Base-by-base conservation (phyloP, 2,113 vertebrate genomes). In the Erythrocercus mccallii region DNA sequence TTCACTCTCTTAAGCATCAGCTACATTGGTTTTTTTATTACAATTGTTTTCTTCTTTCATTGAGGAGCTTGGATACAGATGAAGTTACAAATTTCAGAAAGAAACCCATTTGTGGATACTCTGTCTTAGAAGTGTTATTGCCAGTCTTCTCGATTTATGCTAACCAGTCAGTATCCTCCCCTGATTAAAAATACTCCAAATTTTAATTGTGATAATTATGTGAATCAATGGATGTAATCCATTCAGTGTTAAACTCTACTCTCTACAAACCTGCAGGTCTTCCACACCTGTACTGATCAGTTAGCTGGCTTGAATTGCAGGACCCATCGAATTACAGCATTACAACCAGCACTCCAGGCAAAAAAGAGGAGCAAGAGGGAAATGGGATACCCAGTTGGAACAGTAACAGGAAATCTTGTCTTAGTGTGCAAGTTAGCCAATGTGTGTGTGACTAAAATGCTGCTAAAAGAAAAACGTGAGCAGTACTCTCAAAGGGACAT, bases 381-480 rank as follows among this genome's bases (percentile, higher is more conserved):
- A 88, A 66, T 74, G 70, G 38, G 57, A 24, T 66, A 77, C 42
- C 19, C 68, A 69, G 69, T 51, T 64, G 65, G 66, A 79, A 12
- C 33, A 87, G 87, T 92, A 80, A 42, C 74, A 40, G 23, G n/a
- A 77, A 68, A 82, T 78, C 54, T 69, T 88, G 82, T 64, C 79
- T 95, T 88, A 79, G 40, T 92, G 90, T 85, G 65, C 74, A 24
- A 81, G 68, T 73, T 95, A 96, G 69, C 69, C 76, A 66, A 0
- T 50, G 47, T 66, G 12, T 66, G 11, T 56, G 65, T 69, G 88
- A 71, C 79, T 71, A 37, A 91, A 96, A 44, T 90, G 79, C 78
- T 85, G 58, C 16, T 23, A 88, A 40, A 92, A 95, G 57, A 18
- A 86, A 81, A 96, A 92, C 92, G 73, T 64, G 84, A 93, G 45